A percentile compares a stretch with the other conserved stretches of the same genome.
Conservation (phyloP, 2,888 invertebrate genomes). For the Tachystola acroxantha region DNA sequence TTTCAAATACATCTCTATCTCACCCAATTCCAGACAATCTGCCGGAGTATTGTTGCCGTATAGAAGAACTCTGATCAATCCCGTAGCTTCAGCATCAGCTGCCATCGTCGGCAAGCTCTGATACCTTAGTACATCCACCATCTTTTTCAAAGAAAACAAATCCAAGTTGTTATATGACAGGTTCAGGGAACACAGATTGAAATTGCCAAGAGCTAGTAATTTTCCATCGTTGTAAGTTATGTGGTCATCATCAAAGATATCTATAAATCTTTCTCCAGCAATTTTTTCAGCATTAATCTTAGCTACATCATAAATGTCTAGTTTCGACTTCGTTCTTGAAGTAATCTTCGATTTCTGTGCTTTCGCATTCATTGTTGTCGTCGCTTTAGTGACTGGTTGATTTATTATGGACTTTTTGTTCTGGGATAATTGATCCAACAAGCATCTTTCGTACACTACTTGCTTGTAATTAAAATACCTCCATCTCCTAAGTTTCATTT, state of each 20-base stretch:
- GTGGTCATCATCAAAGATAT: constrained; percentile 26
- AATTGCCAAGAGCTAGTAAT: constrained; percentile 34
- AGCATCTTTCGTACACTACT: constrained; percentile 19
- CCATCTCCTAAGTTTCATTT: constrained; percentile 17
- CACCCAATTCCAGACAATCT: no score
- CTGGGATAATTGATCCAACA: no score
- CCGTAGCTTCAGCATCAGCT: no score
- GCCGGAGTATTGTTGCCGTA: no score
- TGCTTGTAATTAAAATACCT: constrained; percentile 22
- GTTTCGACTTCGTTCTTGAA: no score
- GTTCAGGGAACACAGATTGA: constrained; percentile 40
- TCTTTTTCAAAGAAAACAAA: constrained; percentile 23
- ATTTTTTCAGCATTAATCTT: constrained; percentile 21
- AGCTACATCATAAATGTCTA: constrained; percentile 12
- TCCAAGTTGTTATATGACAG: constrained; percentile 40
- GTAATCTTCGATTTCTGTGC: no score
- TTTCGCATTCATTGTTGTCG: no score
- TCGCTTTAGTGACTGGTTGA: no score
- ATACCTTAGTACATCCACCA: constrained; percentile 34
- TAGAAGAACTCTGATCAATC: no score
- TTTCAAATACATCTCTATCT: no score
- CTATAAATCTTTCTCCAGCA: constrained; percentile 17
- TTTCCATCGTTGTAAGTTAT: constrained; percentile 17
- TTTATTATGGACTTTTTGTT: no score
- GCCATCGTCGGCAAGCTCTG: constrained; percentile 19